Evolutionary conservation across 2,888 invertebrate species (phyloP).

Genomic region (Pseudoips prasinana): DNA sequence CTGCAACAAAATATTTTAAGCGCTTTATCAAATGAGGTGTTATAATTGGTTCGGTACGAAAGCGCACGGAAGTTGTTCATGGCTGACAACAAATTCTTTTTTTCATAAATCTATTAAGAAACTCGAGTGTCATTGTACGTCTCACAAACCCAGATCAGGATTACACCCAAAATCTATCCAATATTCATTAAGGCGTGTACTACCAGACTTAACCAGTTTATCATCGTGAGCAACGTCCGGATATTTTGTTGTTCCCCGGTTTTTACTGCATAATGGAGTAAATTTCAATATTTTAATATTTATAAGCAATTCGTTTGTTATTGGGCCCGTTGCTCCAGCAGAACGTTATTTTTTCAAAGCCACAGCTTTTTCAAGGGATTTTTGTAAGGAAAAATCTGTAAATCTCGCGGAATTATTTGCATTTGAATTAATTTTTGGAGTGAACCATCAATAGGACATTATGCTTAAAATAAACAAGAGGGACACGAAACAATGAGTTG

Average conservation of each 20-base stretch:
- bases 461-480: slow-evolving; percentile 18
- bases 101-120: too few relatives aligned
- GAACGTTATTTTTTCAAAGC: slow-evolving; percentile 27
- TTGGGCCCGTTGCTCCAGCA: slow-evolving; percentile 33
- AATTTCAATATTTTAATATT: slow-evolving; percentile 72
- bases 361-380: slow-evolving; percentile 11
- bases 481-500: too few relatives aligned
- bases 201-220: slow-evolving; percentile 54
- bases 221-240: slow-evolving; percentile 47
- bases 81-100: too few relatives aligned
- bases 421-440: slow-evolving; percentile 25
- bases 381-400: slow-evolving; percentile 23
- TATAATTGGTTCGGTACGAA: too few relatives aligned
- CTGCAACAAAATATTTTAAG: too few relatives aligned
- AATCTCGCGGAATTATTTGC: slow-evolving; percentile 23
- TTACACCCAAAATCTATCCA: slow-evolving; percentile 21
- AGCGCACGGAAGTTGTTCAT: too few relatives aligned
- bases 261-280: slow-evolving; percentile 63
- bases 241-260: slow-evolving; percentile 60
- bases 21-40: too few relatives aligned
- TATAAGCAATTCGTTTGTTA: slow-evolving; percentile 62
- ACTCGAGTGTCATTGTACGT: too few relatives aligned
- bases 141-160: too few relatives aligned
- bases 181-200: slow-evolving; percentile 30
- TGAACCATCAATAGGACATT: slow-evolving; percentile 21